Evolutionary conservation across 2,888 invertebrate genomes (phyloP).

Genomic region (Macrosoma leucophasiata): DNA sequence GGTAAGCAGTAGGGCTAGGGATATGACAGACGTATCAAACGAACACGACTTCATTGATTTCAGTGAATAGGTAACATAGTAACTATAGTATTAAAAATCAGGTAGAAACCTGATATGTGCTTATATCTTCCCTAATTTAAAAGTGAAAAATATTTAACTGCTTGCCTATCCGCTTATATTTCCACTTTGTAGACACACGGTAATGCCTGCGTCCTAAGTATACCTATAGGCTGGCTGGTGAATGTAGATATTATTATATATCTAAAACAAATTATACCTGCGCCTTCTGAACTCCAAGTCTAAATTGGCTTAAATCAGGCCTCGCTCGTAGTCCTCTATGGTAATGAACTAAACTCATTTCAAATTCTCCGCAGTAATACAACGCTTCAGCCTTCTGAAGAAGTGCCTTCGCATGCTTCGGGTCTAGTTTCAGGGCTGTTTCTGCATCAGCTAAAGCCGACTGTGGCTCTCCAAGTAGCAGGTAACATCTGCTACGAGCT

Average conservation of each 20-base stretch:
- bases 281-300: slow-evolving; percentile 91
- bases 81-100: too few relatives aligned
- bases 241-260: background rate
- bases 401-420: slow-evolving; percentile 78
- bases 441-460: slow-evolving; percentile 91
- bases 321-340: slow-evolving; percentile 90
- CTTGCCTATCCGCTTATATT: too few relatives aligned
- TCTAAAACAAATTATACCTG: slow-evolving; percentile 73
- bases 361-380: slow-evolving; percentile 94
- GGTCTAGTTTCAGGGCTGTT: slow-evolving; percentile 83
- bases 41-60: too few relatives aligned
- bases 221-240: too few relatives aligned
- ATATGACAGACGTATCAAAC: too few relatives aligned
- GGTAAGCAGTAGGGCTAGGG: too few relatives aligned
- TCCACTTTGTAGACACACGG: too few relatives aligned
- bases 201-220: too few relatives aligned
- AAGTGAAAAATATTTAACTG: too few relatives aligned
- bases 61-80: too few relatives aligned
- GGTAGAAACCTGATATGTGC: too few relatives aligned
- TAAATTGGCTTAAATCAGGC: slow-evolving; percentile 86
- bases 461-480: slow-evolving; percentile 88
- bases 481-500: slow-evolving; percentile 91
- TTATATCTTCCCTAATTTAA: too few relatives aligned
- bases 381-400: slow-evolving; percentile 95
- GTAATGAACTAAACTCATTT: slow-evolving; percentile 93